These are phyloP conservation scores for Phthorimaea operculella DNA, from an alignment of 1,140 invertebrate species.

Conservation along the genomic window DNA sequence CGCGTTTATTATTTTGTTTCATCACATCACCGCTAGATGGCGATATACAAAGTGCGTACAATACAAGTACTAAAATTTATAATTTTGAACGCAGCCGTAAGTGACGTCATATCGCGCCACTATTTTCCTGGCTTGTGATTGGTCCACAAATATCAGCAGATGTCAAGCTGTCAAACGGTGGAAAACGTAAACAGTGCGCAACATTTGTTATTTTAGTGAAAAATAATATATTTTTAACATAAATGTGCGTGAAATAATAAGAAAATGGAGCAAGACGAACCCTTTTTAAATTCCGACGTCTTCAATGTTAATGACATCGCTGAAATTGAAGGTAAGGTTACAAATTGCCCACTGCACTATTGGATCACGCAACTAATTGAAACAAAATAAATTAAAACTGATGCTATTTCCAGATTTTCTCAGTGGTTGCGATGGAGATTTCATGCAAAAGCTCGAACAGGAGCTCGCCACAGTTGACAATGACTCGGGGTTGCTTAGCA, in stretches of 20 bases:
- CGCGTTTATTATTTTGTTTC: background rate
- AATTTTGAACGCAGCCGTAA: slow-evolving; percentile 1
- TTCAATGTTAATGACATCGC: slow-evolving; percentile 56
- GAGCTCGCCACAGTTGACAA: slow-evolving; percentile 44
- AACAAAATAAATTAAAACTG: background rate
- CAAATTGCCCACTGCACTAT: background rate
- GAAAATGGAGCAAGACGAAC: slow-evolving; percentile 46
- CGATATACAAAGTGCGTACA: no score
- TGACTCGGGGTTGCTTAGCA: slow-evolving; percentile 33
- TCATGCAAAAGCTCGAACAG: slow-evolving; percentile 58
- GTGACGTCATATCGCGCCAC: slow-evolving; percentile 60
- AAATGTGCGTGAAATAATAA: background rate
- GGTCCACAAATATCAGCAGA: slow-evolving; percentile 32
- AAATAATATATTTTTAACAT: slow-evolving; percentile 9
- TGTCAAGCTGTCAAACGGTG: slow-evolving; percentile 44
- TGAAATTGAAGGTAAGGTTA: slow-evolving; percentile 50
- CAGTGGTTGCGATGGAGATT: slow-evolving; percentile 55
- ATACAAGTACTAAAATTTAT: background rate
- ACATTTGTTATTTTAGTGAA: background rate
- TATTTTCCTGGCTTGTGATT: slow-evolving; percentile 33
- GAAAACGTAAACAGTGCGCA: slow-evolving; percentile 9
- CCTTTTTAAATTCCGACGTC: slow-evolving; percentile 49
- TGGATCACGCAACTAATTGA: no score
- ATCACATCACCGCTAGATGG: background rate
- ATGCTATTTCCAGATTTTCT: slow-evolving; percentile 47